A percentile compares a stretch with the other conserved stretches of the same genome.
These are phyloP conservation scores for Drosophila suboccidentalis DNA, from an alignment of 2,888 invertebrate species.

Conservation along the genomic window DNA sequence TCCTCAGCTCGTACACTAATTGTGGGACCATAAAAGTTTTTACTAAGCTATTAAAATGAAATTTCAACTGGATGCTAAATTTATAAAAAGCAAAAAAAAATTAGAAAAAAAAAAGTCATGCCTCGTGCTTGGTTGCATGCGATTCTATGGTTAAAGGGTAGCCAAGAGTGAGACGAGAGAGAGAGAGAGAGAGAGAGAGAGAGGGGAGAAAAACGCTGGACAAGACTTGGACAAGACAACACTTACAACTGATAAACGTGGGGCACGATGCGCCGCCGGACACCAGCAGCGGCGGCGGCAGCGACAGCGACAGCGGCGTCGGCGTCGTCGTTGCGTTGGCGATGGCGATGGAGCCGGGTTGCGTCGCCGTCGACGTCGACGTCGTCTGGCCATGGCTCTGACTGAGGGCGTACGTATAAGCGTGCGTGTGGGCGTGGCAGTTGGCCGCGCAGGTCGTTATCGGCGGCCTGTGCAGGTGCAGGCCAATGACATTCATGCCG, in stretches of 20 bases:
- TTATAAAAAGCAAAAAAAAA: slow-evolving; percentile 14
- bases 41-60: slow-evolving; percentile 48
- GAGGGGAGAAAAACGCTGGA: slow-evolving; percentile 24
- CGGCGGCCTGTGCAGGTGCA: slow-evolving; percentile 86
- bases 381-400: slow-evolving; percentile 51
- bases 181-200: slow-evolving; percentile 2
- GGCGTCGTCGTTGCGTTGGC: slow-evolving; percentile 9
- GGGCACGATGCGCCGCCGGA: slow-evolving; percentile 50
- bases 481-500: slow-evolving; percentile 90
- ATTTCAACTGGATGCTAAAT: slow-evolving; percentile 26
- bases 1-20: slow-evolving; percentile 46
- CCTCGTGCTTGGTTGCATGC: slow-evolving; percentile 27
- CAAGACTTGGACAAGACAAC: slow-evolving; percentile 55
- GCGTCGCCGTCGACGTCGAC: slow-evolving; percentile 20
- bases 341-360: slow-evolving; percentile 11
- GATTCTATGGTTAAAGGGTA: neutral
- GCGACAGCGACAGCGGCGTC: slow-evolving; percentile 36
- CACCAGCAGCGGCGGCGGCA: slow-evolving; percentile 35
- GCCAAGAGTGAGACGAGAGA: neutral
- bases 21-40: slow-evolving; percentile 57
- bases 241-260: slow-evolving; percentile 84
- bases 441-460: slow-evolving; percentile 72
- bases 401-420: slow-evolving; percentile 52
- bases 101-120: slow-evolving; percentile 9
- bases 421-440: slow-evolving; percentile 59